A percentile compares a stretch with the other conserved stretches of the same genome.
These are phyloP conservation scores for Drosophila hydei DNA, from an alignment of 1,140 invertebrate genomes.

Conservation along the genomic window DNA sequence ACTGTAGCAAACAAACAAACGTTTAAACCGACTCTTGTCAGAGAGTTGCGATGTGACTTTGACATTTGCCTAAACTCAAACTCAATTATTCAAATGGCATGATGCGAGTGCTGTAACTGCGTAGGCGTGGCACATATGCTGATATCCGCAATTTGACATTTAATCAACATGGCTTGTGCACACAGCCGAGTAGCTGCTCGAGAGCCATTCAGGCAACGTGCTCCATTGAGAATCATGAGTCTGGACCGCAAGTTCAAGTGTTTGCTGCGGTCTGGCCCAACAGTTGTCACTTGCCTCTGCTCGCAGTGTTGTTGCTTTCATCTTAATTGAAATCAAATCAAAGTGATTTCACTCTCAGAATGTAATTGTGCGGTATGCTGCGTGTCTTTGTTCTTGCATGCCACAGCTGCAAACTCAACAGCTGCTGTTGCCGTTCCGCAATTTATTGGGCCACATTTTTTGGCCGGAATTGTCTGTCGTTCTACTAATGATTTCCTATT, in stretches of 20 bases:
- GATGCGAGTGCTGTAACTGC: slow-evolving; percentile 22
- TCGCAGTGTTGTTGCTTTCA: slow-evolving; percentile 51
- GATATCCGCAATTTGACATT: slow-evolving; percentile 74
- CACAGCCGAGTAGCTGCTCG: slow-evolving; percentile 9
- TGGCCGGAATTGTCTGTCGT: slow-evolving; percentile 12
- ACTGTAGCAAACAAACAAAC: slow-evolving; percentile 70
- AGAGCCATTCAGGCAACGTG: slow-evolving; percentile 36
- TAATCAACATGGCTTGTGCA: slow-evolving; percentile 57
- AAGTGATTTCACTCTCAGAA: slow-evolving; percentile 75
- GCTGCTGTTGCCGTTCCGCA: slow-evolving; percentile 47
- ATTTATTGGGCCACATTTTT: slow-evolving; percentile 27
- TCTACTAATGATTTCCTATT: slow-evolving; percentile 71
- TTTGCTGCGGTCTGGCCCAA: slow-evolving; percentile 46
- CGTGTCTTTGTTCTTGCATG: slow-evolving; percentile 42
- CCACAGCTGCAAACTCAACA: slow-evolving; percentile 4
- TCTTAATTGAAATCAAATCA: slow-evolving; percentile 83
- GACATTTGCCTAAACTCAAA: slow-evolving; percentile 17
- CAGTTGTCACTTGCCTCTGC: slow-evolving; percentile 38
- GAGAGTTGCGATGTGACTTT: no score
- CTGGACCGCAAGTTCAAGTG: slow-evolving; percentile 41
- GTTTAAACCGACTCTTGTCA: slow-evolving; percentile 53
- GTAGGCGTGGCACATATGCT: slow-evolving; percentile 54
- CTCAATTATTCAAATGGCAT: slow-evolving; percentile 74
- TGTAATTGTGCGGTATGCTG: slow-evolving; percentile 66
- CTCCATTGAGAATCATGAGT: slow-evolving; percentile 25